Evolutionary conservation across 1,140 invertebrate species (phyloP).

Genomic region (Oryctes rhinoceros): DNA sequence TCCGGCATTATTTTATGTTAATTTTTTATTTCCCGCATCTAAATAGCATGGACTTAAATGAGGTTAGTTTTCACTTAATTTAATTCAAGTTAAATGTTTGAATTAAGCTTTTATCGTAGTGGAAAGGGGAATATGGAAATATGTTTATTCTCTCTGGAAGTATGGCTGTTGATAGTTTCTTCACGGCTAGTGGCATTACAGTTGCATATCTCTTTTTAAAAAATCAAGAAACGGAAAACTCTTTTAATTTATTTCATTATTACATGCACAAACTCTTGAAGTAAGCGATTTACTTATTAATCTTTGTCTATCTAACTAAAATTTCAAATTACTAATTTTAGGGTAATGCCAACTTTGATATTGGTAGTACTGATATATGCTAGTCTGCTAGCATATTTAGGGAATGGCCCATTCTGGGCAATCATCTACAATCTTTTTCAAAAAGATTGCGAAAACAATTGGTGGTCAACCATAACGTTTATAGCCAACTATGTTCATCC

Average conservation of each 20-base stretch:
- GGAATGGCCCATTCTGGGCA: slow-evolving; percentile 36
- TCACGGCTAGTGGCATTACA: slow-evolving; percentile 66
- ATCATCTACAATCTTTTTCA: slow-evolving; percentile 30
- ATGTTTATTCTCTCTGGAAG: slow-evolving; percentile 59
- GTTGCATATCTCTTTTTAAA: slow-evolving; percentile 66
- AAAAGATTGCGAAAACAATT: slow-evolving; percentile 38
- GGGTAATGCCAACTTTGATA: slow-evolving; percentile 2
- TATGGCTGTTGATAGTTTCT: slow-evolving; percentile 68
- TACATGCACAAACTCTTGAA: slow-evolving; percentile 2
- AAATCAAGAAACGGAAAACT: slow-evolving; percentile 49
- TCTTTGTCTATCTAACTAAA: neutral
- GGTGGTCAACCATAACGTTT: slow-evolving; percentile 30
- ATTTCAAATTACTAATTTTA: neutral
- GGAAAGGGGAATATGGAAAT: slow-evolving; percentile 51
- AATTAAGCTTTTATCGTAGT: slow-evolving; percentile 54
- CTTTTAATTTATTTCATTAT: slow-evolving; percentile 14
- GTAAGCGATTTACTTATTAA: neutral
- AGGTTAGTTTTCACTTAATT: slow-evolving; percentile 38
- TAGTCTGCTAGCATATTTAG: slow-evolving; percentile 11
- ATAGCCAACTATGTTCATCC: slow-evolving; percentile 34
- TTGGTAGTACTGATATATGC: slow-evolving; percentile 2
- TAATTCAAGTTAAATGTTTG: slow-evolving; percentile 36
- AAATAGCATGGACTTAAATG: slow-evolving; percentile 46
- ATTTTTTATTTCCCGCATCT: slow-evolving; percentile 45
- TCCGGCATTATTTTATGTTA: slow-evolving; percentile 65